These are phyloP conservation scores for Takifugu bimaculatus DNA, from an alignment of 2,113 vertebrate species.

Conservation along the genomic window DNA sequence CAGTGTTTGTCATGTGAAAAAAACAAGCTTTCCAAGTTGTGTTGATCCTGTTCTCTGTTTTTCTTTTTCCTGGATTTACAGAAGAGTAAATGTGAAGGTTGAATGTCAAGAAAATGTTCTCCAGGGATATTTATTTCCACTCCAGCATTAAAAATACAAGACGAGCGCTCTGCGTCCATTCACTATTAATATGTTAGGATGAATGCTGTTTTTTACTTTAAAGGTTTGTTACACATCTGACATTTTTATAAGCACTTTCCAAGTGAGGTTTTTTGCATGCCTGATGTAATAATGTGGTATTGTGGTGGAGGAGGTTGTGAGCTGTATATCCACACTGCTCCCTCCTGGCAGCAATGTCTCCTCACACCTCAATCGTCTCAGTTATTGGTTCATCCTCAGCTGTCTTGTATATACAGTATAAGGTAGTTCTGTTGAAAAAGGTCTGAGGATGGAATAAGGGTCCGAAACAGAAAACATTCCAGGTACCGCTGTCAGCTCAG, in stretches of 20 bases:
- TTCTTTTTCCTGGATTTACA: conserved; percentile 43
- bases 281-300: conserved; percentile 29
- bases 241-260: conserved; percentile 3
- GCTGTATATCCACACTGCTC: conserved; percentile 53
- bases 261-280: conserved; percentile 33
- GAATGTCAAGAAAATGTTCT: conserved; percentile 32
- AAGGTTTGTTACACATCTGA: neutral
- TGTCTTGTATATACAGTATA: neutral
- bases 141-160: neutral
- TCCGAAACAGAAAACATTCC: conserved; percentile 54
- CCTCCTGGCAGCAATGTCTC: conserved; percentile 56
- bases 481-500: conserved; percentile 25
- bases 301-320: conserved; percentile 33
- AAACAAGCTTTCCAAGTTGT: conserved; percentile 37
- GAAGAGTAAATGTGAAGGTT: conserved; percentile 50
- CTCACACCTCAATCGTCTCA: conserved; percentile 41
- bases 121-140: conserved; percentile 8
- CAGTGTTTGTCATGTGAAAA: conserved; percentile 46
- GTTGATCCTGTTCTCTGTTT: conserved; percentile 39
- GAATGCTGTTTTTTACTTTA: neutral
- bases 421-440: conserved; percentile 30
- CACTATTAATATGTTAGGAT: neutral
- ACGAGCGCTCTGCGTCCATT: neutral
- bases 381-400: conserved; percentile 19
- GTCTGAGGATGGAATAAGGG: conserved; percentile 31